phyloP scores from a whole-genome alignment of 2,888 invertebrate genomes.

The Antheraea yamamai region DNA sequence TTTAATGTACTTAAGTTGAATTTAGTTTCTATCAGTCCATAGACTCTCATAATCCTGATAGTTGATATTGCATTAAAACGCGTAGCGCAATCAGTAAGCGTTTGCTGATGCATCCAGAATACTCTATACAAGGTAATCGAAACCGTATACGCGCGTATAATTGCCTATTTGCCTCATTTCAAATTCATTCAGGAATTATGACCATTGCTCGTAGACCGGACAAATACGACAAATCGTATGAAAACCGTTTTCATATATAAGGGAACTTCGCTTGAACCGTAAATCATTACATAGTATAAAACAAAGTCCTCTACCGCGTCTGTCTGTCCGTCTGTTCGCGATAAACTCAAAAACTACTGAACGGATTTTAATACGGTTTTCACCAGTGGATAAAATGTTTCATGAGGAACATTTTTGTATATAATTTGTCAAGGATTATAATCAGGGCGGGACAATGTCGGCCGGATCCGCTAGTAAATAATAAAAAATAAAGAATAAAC shows the following conservation, averaged over 20 bases:
- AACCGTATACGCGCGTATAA: conserved; percentile 70
- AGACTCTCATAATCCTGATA: background rate
- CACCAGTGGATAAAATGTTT: too few relatives aligned
- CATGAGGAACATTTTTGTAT: too few relatives aligned
- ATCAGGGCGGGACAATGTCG: too few relatives aligned
- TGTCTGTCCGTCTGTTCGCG: too few relatives aligned
- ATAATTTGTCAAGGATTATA: too few relatives aligned
- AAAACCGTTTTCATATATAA: background rate
- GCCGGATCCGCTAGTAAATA: too few relatives aligned
- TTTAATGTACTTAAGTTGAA: too few relatives aligned
- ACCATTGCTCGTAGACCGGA: conserved; percentile 4
- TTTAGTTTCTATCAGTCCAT: background rate
- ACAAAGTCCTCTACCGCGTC: too few relatives aligned
- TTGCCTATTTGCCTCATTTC: conserved; percentile 79
- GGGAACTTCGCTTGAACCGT: conserved; percentile 11
- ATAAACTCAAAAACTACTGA: too few relatives aligned
- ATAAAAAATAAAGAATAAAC: too few relatives aligned
- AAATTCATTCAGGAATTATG: conserved; percentile 58
- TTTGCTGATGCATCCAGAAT: conserved; percentile 60
- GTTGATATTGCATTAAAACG: background rate
- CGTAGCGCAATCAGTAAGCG: conserved; percentile 26
- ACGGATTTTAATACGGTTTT: too few relatives aligned
- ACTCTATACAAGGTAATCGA: conserved; percentile 67
- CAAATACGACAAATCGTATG: background rate
- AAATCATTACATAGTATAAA: background rate